Evolutionary conservation across 2,888 invertebrate species (phyloP).

Genomic region (Cerastis rubricosa): DNA sequence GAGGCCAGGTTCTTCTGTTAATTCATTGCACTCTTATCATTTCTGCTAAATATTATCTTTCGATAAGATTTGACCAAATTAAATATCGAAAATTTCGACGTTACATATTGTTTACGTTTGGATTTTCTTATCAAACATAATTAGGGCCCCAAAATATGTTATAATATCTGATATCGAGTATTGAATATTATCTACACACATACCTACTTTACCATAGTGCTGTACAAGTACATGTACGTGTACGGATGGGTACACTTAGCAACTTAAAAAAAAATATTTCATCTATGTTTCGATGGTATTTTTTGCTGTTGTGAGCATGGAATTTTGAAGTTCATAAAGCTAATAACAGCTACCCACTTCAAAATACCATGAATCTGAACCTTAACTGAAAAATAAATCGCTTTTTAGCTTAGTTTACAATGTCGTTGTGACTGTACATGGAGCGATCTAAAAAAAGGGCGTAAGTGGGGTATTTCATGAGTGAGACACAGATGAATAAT

Average conservation of each 20-base stretch:
- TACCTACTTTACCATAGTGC: neutral
- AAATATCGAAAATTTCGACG: slow-evolving; percentile 15
- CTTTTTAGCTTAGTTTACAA: neutral
- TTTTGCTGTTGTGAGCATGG: neutral
- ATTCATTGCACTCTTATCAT: slow-evolving; percentile 32
- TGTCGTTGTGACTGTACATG: neutral
- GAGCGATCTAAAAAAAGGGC: slow-evolving; percentile 46
- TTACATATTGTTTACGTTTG: slow-evolving; percentile 21
- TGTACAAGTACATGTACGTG: no score
- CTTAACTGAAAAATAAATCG: neutral
- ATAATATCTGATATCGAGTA: slow-evolving; percentile 26
- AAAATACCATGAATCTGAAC: neutral
- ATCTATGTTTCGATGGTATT: neutral
- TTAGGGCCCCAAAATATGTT: slow-evolving; percentile 7
- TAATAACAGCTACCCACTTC: no score
- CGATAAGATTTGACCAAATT: slow-evolving; percentile 24
- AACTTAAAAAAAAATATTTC: neutral
- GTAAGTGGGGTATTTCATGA: slow-evolving; percentile 68
- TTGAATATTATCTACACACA: neutral
- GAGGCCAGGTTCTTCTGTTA: neutral
- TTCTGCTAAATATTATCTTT: slow-evolving; percentile 21
- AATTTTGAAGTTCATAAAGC: neutral
- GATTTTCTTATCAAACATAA: slow-evolving; percentile 17
- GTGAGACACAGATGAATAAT: slow-evolving; percentile 53
- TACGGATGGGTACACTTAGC: neutral